Percentiles rank a stretch among this genome's conserved stretches.
These are phyloP conservation scores for Tyto alba DNA, from an alignment of 2,113 vertebrate genomes.

Conservation along the genomic window DNA sequence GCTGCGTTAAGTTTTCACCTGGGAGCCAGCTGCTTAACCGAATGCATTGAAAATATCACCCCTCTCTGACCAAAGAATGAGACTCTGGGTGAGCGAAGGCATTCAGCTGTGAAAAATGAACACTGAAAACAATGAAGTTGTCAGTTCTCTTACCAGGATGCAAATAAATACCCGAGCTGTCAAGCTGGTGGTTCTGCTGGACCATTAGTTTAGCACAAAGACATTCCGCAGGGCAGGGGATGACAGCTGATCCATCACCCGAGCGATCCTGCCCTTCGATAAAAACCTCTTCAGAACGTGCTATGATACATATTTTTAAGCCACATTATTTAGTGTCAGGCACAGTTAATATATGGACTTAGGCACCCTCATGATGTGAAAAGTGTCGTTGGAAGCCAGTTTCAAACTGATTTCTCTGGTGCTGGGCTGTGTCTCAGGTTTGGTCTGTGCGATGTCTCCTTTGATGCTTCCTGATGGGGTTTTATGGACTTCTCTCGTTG, in stretches of 20 bases:
- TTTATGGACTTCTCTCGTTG: not conserved
- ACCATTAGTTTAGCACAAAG: conserved; percentile 77
- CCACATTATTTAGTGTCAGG: not conserved
- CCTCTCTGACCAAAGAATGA: conserved; percentile 60
- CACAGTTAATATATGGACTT: not conserved
- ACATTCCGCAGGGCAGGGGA: conserved; percentile 45
- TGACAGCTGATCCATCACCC: conserved; percentile 68
- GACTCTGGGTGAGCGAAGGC: conserved; percentile 59
- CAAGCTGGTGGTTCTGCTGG: conserved; percentile 54
- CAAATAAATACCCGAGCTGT: conserved; percentile 74
- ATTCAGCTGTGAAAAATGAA: conserved; percentile 75
- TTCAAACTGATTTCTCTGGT: not conserved
- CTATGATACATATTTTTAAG: conserved; percentile 31
- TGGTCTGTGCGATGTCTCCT: not conserved
- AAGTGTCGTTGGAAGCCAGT: not conserved
- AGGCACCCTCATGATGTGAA: not conserved
- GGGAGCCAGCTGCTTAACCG: conserved; percentile 50
- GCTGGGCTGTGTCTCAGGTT: not conserved
- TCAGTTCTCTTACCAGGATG: conserved; percentile 72
- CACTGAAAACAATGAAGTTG: conserved; percentile 75
- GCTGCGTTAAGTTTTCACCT: conserved; percentile 15
- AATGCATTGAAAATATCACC: conserved; percentile 27
- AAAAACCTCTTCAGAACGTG: conserved; percentile 18
- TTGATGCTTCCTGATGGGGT: not conserved
- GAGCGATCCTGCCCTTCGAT: not conserved